Conservation (phyloP, 2,797 vertebrate species). For the Labroides dimidiatus region DNA sequence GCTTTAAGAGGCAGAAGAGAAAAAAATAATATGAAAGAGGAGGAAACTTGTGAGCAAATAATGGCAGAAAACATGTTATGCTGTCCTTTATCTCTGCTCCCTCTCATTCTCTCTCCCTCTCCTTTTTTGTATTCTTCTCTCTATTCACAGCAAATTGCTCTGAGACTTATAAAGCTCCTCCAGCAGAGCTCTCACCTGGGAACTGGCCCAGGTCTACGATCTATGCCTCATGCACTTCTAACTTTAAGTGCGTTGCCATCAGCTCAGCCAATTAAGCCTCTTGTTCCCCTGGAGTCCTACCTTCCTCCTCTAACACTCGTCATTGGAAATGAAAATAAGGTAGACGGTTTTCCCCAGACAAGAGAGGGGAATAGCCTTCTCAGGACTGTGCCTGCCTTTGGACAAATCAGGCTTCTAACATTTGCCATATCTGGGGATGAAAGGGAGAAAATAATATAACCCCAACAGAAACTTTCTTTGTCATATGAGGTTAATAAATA, state of each 20-base stretch:
- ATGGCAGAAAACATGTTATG: constrained; percentile 66
- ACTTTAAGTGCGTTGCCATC: constrained; percentile 80
- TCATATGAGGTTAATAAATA: constrained; percentile 53
- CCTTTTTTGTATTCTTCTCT: constrained; percentile 69
- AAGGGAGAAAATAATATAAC: constrained; percentile 37
- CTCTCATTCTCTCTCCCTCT: constrained; percentile 28
- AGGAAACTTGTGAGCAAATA: constrained; percentile 62
- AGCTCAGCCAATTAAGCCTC: constrained; percentile 83
- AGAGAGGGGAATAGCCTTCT: constrained; percentile 39
- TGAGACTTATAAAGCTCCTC: constrained; percentile 82
- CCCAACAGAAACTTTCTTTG: constrained; percentile 30
- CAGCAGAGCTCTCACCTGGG: constrained; percentile 81
- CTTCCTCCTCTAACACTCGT: constrained; percentile 60
- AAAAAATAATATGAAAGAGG: constrained; percentile 26
- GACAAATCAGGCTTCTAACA: constrained; percentile 47
- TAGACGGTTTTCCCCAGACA: constrained; percentile 51
- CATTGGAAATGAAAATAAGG: constrained; percentile 77
- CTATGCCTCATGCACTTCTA: constrained; percentile 79
- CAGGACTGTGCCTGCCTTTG: constrained; percentile 31
- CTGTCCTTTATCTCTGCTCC: constrained; percentile 59
- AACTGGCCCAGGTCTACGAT: constrained; percentile 76
- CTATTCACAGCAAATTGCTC: constrained; percentile 84
- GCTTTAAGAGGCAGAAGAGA: constrained; percentile 30
- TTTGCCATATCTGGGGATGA: constrained; percentile 50
- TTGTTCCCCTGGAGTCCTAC: constrained; percentile 66